These are phyloP conservation scores for Drosophila rubida DNA, from an alignment of 2,888 invertebrate genomes.

Conservation along the genomic window DNA sequence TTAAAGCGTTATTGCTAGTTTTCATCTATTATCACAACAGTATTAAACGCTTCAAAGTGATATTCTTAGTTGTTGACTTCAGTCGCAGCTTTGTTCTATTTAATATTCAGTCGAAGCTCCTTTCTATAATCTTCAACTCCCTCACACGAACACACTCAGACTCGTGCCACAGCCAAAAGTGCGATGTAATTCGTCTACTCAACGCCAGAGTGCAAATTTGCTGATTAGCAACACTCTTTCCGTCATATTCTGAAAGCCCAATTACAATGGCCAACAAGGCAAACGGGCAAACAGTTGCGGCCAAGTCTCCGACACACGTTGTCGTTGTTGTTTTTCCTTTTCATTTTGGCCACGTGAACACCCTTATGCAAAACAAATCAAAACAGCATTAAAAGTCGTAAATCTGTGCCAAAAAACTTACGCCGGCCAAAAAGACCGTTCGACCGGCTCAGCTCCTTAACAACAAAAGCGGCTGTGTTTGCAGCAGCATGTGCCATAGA, in stretches of 20 bases:
- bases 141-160: neutral
- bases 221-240: constrained; percentile 83
- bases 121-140: neutral
- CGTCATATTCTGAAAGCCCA: constrained; percentile 81
- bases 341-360: constrained; percentile 70
- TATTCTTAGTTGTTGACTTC: neutral
- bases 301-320: constrained; percentile 28
- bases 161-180: constrained; percentile 26
- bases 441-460: constrained; percentile 43
- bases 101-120: neutral
- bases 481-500: constrained; percentile 75
- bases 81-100: neutral
- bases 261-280: constrained; percentile 71
- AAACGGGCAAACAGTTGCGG: constrained; percentile 67
- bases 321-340: constrained; percentile 12
- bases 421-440: constrained; percentile 28
- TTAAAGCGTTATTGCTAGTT: too few relatives aligned
- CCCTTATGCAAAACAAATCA: constrained; percentile 80
- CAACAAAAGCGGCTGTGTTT: constrained; percentile 55
- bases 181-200: constrained; percentile 79
- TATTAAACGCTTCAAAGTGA: neutral
- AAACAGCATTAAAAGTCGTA: constrained; percentile 78
- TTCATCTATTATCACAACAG: too few relatives aligned
- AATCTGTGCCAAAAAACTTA: constrained; percentile 76
- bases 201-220: constrained; percentile 79